Conservation (phyloP, 2,797 vertebrate species). For the Coilia nasus region DNA sequence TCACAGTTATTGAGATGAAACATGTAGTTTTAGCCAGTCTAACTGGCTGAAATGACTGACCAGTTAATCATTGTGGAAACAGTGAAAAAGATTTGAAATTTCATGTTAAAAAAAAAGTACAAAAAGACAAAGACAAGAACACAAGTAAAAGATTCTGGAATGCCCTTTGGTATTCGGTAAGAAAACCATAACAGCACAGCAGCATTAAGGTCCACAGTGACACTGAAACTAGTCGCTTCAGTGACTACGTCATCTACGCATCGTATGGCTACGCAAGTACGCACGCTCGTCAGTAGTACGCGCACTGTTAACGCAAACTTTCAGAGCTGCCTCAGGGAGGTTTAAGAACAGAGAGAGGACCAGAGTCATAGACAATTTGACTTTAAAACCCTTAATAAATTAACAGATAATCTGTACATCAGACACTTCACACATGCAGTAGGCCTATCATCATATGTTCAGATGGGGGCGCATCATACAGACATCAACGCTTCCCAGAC, state of each 20-base stretch:
- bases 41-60: conserved; percentile 31
- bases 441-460: conserved; percentile 74
- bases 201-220: conserved; percentile 29
- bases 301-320: conserved; percentile 54
- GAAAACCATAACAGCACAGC: conserved; percentile 38
- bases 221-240: conserved; percentile 42
- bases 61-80: conserved; percentile 30
- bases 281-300: conserved; percentile 71
- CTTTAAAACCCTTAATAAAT: conserved; percentile 10
- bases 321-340: conserved; percentile 62
- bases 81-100: conserved; percentile 15
- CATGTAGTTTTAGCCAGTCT: conserved; percentile 16
- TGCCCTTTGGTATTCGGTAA: conserved; percentile 53
- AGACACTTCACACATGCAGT: conserved; percentile 44
- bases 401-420: conserved; percentile 70
- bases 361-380: conserved; percentile 26
- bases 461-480: conserved; percentile 57
- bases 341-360: conserved; percentile 47
- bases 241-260: conserved; percentile 73
- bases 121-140: background rate
- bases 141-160: conserved; percentile 55
- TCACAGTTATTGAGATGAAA: conserved; percentile 32
- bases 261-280: conserved; percentile 59
- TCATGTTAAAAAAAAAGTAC: background rate
- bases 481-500: conserved; percentile 45